A percentile compares a stretch with the other conserved stretches of the same genome.
phyloP scores from a whole-genome alignment of 2,797 vertebrate genomes.

The Falco berigora region DNA sequence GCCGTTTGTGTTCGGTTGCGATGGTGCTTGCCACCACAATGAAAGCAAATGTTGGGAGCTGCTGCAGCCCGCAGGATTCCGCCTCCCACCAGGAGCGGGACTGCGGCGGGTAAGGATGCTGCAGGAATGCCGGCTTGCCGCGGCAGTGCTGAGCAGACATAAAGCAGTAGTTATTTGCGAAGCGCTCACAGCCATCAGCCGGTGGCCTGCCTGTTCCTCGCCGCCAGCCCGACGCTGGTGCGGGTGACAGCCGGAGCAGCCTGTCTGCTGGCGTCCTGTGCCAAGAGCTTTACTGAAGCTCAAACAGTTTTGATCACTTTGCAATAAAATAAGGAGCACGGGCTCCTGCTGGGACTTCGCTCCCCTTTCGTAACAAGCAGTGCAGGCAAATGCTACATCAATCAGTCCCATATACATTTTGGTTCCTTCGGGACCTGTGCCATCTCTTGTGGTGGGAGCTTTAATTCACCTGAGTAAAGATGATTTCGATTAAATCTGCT shows the following conservation, averaged over 20 bases:
- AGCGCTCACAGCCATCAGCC: too few species aligned
- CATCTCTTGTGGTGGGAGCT: neutral
- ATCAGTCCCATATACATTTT: neutral
- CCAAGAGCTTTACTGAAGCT: neutral
- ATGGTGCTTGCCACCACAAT: fast-evolving
- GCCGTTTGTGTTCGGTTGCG: neutral
- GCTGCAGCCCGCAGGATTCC: neutral
- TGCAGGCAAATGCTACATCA: neutral
- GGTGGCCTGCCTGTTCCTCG: neutral
- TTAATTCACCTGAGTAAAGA: neutral
- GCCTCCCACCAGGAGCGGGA: neutral
- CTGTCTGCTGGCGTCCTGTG: neutral
- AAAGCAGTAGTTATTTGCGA: neutral
- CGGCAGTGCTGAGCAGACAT: neutral
- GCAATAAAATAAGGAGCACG: neutral
- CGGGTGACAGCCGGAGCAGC: neutral
- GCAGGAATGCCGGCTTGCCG: neutral
- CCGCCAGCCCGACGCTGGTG: neutral
- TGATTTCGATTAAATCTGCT: neutral
- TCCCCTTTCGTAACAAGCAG: neutral
- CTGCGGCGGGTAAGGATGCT: neutral
- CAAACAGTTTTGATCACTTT: neutral
- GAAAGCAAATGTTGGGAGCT: neutral
- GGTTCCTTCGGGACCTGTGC: neutral
- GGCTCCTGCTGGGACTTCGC: neutral